Evolutionary conservation across 2,888 invertebrate genomes (phyloP).

Genomic region (Tetheella fluctuosa): DNA sequence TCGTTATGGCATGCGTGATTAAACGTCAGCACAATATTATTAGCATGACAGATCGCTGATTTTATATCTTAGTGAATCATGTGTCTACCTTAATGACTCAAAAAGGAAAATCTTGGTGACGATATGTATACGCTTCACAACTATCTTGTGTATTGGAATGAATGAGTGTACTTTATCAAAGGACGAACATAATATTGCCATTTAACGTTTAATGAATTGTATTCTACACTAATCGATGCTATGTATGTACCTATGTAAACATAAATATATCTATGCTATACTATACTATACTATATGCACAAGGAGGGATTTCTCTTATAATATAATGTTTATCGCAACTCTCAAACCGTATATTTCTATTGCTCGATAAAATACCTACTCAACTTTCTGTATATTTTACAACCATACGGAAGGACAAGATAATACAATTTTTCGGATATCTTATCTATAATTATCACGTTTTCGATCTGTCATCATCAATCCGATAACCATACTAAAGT

Average conservation of each 20-base stretch:
- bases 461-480: neutral
- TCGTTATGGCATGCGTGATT: conserved; percentile 11
- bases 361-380: too few species aligned
- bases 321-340: too few species aligned
- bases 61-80: conserved; percentile 8
- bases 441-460: neutral
- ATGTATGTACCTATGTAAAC: too few species aligned
- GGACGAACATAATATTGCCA: neutral
- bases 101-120: conserved; percentile 12
- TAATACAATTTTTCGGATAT: neutral
- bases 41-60: neutral
- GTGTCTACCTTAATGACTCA: conserved; percentile 5
- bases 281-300: too few species aligned
- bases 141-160: neutral
- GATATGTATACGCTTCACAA: neutral
- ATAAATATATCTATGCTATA: too few species aligned
- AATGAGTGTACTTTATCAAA: conserved; percentile 1
- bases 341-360: too few species aligned
- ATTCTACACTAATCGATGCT: too few species aligned
- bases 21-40: neutral
- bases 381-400: too few species aligned
- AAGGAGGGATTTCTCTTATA: too few species aligned
- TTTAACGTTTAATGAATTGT: neutral
- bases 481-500: neutral
- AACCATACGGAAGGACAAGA: too few species aligned